These are phyloP conservation scores for Caradrina clavipalpis DNA, from an alignment of 2,888 invertebrate genomes.

Conservation along the genomic window DNA sequence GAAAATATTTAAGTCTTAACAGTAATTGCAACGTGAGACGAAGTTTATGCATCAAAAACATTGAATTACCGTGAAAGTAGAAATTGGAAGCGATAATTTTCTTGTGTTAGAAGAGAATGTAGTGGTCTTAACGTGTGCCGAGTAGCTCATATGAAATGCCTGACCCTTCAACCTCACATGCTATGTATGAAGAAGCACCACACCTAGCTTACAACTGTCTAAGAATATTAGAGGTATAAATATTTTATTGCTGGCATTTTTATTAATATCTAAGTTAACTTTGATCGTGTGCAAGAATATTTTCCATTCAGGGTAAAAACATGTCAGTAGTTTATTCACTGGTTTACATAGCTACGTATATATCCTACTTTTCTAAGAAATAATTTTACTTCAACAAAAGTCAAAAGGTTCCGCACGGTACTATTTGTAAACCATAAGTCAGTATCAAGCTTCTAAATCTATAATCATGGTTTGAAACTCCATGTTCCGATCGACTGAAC, in stretches of 20 bases:
- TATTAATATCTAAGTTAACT: conserved; percentile 2
- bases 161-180: conserved; percentile 66
- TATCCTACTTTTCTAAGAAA: neutral
- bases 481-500: conserved; percentile 49
- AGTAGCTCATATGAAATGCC: conserved; percentile 69
- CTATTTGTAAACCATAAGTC: conserved; percentile 44
- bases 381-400: conserved; percentile 2
- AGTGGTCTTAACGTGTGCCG: conserved; percentile 64
- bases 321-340: neutral
- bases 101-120: conserved; percentile 65
- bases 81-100: conserved; percentile 71
- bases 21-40: conserved; percentile 30
- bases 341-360: neutral
- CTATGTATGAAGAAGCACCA: conserved; percentile 64
- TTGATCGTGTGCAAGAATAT: neutral
- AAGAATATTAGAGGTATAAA: conserved; percentile 10
- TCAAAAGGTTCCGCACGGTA: neutral
- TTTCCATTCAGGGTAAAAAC: neutral
- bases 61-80: conserved; percentile 74
- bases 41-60: conserved; percentile 49
- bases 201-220: conserved; percentile 51
- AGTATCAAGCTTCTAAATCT: conserved; percentile 53
- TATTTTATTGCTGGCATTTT: conserved; percentile 8
- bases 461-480: conserved; percentile 56
- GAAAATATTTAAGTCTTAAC: conserved; percentile 5